These are phyloP conservation scores for Corbicula japonica DNA, from an alignment of 2,888 invertebrate species.

Conservation along the genomic window DNA sequence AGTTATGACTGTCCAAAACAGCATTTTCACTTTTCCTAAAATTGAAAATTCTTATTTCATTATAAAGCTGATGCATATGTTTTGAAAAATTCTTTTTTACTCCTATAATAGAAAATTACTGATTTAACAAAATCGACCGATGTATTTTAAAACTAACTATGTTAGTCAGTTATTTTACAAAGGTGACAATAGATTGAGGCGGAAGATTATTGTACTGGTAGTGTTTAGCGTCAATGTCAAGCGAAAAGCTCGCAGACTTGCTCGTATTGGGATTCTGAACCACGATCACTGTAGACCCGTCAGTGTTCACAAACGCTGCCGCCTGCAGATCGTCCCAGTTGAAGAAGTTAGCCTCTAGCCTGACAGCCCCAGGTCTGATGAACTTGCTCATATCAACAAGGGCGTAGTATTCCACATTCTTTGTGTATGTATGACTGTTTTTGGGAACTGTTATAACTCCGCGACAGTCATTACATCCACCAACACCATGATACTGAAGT, in stretches of 20 bases:
- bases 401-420: conserved; percentile 65
- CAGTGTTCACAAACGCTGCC: conserved; percentile 64
- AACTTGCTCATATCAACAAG: conserved; percentile 67
- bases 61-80: too few species aligned
- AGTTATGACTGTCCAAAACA: too few species aligned
- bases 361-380: conserved; percentile 61
- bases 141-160: too few species aligned
- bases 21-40: too few species aligned
- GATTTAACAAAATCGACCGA: too few species aligned
- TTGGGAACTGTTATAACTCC: conserved; percentile 66
- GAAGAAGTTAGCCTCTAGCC: conserved; percentile 55
- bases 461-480: conserved; percentile 63
- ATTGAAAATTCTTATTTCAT: too few species aligned
- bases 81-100: too few species aligned
- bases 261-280: conserved; percentile 56
- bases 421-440: conserved; percentile 36
- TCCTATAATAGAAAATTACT: too few species aligned
- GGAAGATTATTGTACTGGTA: conserved; percentile 59
- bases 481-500: neutral
- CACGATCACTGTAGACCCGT: conserved; percentile 60
- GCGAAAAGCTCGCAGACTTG: conserved; percentile 45
- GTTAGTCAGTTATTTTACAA: conserved; percentile 46
- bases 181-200: conserved; percentile 61
- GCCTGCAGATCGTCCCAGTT: conserved; percentile 61
- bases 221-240: conserved; percentile 60